Conservation (phyloP, 2,888 invertebrate genomes). For the Mesopsocus fuscifrons region DNA sequence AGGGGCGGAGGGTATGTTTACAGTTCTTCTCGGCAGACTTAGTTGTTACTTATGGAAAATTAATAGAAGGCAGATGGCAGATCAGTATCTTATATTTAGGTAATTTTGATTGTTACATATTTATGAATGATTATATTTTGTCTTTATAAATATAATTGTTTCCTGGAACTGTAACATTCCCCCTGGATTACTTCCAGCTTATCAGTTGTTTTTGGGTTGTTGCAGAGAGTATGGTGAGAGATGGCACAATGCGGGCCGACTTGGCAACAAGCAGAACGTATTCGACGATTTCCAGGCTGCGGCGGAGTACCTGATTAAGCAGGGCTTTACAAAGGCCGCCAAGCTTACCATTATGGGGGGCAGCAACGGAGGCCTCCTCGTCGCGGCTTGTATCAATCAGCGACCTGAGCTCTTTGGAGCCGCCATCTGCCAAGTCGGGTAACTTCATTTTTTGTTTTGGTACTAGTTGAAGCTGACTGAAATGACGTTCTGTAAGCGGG, state of each 20-base stretch:
- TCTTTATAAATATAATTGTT: no score
- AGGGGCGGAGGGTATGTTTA: slow-evolving; percentile 76
- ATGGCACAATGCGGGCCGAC: slow-evolving; percentile 88
- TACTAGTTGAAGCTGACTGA: no score
- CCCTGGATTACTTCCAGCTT: no score
- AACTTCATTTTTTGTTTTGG: slow-evolving; percentile 26
- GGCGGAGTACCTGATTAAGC: slow-evolving; percentile 65
- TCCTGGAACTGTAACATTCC: no score
- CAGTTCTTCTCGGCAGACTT: slow-evolving; percentile 8
- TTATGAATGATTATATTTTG: no score
- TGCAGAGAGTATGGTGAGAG: slow-evolving; percentile 86
- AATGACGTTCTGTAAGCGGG: no score
- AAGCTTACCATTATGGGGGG: slow-evolving; percentile 82
- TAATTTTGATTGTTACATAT: slow-evolving; percentile 1
- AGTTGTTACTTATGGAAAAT: slow-evolving; percentile 6
- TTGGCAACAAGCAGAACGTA: slow-evolving; percentile 87
- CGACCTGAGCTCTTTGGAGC: slow-evolving; percentile 87
- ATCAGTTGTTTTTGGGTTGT: no score
- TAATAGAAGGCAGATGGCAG: slow-evolving; percentile 7
- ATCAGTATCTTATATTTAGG: slow-evolving; percentile 1
- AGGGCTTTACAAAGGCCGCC: slow-evolving; percentile 55
- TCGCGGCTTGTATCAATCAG: slow-evolving; percentile 88
- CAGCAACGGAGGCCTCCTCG: slow-evolving; percentile 93
- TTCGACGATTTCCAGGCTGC: slow-evolving; percentile 93
- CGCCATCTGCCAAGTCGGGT: slow-evolving; percentile 89